Conservation (phyloP, 2,113 vertebrate genomes). For the Butorides virescens region DNA sequence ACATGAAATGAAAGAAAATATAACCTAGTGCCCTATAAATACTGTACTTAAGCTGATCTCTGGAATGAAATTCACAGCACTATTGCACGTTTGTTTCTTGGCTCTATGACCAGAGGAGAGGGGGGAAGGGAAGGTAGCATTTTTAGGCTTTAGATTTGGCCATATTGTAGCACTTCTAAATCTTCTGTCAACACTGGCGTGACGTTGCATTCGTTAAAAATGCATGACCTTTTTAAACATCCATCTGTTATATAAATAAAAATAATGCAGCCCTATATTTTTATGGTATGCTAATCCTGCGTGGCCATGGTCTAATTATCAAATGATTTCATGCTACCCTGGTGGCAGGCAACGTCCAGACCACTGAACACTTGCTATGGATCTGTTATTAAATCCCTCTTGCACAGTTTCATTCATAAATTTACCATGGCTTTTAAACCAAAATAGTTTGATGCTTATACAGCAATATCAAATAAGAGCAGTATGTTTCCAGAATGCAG, state of each 20-base stretch:
- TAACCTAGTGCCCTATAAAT: neutral
- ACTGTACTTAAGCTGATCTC: neutral
- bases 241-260: conserved; percentile 74
- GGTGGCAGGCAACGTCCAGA: conserved; percentile 65
- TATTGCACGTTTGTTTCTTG: neutral
- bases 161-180: conserved; percentile 43
- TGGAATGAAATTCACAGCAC: neutral
- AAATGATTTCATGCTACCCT: conserved; percentile 74
- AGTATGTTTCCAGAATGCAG: conserved; percentile 44
- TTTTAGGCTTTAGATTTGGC: conserved; percentile 15
- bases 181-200: conserved; percentile 67
- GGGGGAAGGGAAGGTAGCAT: neutral
- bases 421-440: conserved; percentile 72
- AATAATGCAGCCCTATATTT: conserved; percentile 67
- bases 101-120: neutral
- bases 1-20: neutral
- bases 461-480: conserved; percentile 52
- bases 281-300: conserved; percentile 69
- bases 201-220: conserved; percentile 48
- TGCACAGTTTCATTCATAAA: conserved; percentile 72
- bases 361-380: conserved; percentile 71
- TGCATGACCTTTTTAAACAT: neutral
- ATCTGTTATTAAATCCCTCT: conserved; percentile 66
- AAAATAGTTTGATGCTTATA: conserved; percentile 67
- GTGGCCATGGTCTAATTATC: conserved; percentile 60